These are phyloP conservation scores for Leucosticte australis DNA, from an alignment of 2,113 vertebrate species.

Conservation along the genomic window DNA sequence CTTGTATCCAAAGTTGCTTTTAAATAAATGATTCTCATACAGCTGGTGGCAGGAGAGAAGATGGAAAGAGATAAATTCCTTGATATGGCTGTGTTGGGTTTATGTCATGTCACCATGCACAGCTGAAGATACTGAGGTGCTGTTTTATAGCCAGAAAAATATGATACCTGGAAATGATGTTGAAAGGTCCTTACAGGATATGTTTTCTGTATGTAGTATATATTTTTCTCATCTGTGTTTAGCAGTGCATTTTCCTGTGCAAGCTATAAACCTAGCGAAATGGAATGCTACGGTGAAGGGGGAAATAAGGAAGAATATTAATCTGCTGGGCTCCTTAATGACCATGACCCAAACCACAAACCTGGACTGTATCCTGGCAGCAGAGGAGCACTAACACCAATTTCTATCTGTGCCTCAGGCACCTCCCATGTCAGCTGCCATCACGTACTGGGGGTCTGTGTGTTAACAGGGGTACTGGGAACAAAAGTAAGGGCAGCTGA, in stretches of 20 bases:
- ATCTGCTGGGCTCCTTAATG: neutral
- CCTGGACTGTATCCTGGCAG: rapidly evolving
- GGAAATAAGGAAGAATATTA: neutral
- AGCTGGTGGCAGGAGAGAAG: neutral
- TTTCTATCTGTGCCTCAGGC: neutral
- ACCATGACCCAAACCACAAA: neutral
- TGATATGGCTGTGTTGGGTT: neutral
- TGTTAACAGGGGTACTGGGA: neutral
- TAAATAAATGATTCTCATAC: neutral
- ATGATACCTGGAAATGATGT: neutral
- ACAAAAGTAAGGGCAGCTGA: neutral
- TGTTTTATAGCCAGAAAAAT: neutral
- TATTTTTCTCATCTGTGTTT: neutral
- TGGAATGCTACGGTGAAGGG: neutral
- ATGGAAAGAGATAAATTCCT: neutral
- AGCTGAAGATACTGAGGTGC: neutral
- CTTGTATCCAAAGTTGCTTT: neutral
- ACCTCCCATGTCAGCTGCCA: neutral
- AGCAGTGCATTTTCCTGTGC: neutral
- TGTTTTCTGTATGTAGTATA: neutral
- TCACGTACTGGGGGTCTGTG: neutral
- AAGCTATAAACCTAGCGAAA: neutral
- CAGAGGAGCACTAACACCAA: neutral
- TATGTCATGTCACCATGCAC: neutral
- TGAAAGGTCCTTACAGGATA: neutral